Percentiles rank a stretch among this genome's conserved stretches.
Conservation (phyloP, 2,888 invertebrate species). For the Ashinkailepas kermadecensis region DNA sequence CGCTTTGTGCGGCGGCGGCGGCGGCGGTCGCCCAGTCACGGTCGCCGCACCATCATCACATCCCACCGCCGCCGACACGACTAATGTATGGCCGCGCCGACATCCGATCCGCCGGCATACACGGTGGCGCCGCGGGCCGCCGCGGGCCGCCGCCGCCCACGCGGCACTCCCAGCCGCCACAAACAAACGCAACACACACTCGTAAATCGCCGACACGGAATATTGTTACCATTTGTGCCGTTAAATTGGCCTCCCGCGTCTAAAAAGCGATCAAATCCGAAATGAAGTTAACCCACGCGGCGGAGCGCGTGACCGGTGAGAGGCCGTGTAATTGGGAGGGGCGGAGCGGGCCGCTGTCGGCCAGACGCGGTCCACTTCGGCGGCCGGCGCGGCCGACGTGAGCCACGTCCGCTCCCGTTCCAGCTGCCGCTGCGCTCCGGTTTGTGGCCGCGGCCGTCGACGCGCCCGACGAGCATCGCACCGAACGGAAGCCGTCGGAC, state of each 20-base stretch:
- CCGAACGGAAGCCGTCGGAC: not conserved
- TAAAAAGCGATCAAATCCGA: not conserved
- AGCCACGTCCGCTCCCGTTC: no score
- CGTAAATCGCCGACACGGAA: slow-evolving; percentile 1
- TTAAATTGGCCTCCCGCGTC: slow-evolving; percentile 22
- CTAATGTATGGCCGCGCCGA: no score
- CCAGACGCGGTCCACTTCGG: not conserved
- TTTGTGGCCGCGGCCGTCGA: not conserved
- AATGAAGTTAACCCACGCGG: slow-evolving; percentile 19
- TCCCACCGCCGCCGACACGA: no score
- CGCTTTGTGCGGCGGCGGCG: no score
- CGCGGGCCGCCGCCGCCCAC: not conserved
- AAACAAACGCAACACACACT: not conserved
- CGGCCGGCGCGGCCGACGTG: no score
- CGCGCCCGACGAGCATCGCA: not conserved
- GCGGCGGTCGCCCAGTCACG: no score
- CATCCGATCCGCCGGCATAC: not conserved
- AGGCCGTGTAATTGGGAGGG: not conserved
- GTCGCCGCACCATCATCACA: no score
- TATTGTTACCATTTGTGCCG: slow-evolving; percentile 18
- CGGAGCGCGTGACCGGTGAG: not conserved
- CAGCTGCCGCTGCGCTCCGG: not conserved
- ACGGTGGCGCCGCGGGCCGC: not conserved
- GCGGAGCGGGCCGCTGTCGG: not conserved
- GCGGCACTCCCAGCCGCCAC: not conserved